Base-by-base conservation (phyloP, 2,113 vertebrate species). In the Spea bombifrons region DNA sequence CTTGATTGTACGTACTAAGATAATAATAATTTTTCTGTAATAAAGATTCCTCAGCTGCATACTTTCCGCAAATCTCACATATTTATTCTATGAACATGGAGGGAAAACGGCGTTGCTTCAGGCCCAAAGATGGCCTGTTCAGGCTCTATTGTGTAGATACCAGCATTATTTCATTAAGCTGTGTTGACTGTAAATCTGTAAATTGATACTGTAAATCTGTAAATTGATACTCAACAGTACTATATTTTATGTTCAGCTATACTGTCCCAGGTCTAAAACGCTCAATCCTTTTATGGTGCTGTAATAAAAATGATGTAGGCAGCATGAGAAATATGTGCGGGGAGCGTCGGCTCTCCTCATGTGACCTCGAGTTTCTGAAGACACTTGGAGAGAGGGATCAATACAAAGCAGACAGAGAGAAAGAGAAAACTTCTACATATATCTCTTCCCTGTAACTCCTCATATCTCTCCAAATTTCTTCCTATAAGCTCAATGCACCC, bases 301-400 rank as follows among this genome's bases (percentile, higher is more conserved):
- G 46, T 70, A 30, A 30, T 79, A 79, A 79, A 79, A 78, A 71
- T 78, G 49, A 79, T 73, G 77, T 73, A 70, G 46, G 63, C 77
- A 79, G 77, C 71, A 73, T 73, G 63, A 73, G 15, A 79, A 71
- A 79, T 66, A 73, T 79, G 77, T 30, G 7, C 70, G 46, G 52
- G 76, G 76, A 79, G 50, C 70, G 76, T 79, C 70, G 66, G 76
- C 76, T 78, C 76, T 79, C 77, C 77, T 79, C 63, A 59, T 53
- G 77, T 79, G 77, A 79, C 77, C 77, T 79, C 70, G 47, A 73
- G 70, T 66, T 79, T 15, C 43, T 66, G 77, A 52, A 78, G 77
- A 49, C 70, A 57, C 70, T 30, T 66, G 70, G 77, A 73, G 63
- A 65, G 48, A 79, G 70, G 49, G 63, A 79, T 79, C 77, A 66